These are phyloP conservation scores for Chamaetylas fuelleborni DNA, from an alignment of 2,113 vertebrate genomes.

Conservation along the genomic window DNA sequence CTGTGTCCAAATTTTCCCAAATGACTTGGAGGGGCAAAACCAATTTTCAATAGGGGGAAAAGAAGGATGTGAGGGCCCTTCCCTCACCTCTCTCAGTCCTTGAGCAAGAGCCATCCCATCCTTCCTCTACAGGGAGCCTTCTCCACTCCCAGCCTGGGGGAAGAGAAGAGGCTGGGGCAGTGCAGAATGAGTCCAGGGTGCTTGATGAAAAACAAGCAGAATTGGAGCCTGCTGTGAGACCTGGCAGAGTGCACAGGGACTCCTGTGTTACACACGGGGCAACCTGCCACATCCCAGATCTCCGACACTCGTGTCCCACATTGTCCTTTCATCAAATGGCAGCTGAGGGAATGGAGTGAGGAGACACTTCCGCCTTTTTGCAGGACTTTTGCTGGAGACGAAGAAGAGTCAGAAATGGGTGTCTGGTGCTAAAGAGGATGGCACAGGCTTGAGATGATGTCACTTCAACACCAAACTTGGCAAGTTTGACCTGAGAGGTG, in stretches of 20 bases:
- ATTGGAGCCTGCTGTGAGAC: not conserved
- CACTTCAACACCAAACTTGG: not conserved
- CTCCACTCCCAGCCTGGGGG: not conserved
- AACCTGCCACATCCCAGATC: not conserved
- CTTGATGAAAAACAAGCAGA: slow-evolving; percentile 17
- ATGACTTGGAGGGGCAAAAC: not conserved
- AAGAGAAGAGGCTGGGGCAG: not conserved
- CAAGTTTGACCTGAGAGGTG: not conserved
- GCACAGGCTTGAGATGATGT: not conserved
- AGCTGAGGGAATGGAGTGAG: not conserved
- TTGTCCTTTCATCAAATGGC: slow-evolving; percentile 9
- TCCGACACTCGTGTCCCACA: not conserved
- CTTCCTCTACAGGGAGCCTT: not conserved
- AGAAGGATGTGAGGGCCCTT: slow-evolving; percentile 12
- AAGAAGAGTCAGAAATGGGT: slow-evolving; percentile 10
- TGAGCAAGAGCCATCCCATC: not conserved
- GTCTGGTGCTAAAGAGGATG: slow-evolving; percentile 21
- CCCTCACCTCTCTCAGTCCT: not conserved
- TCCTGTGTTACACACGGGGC: not conserved
- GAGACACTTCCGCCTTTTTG: not conserved
- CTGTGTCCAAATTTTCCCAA: slow-evolving; percentile 12
- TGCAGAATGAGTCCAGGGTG: not conserved
- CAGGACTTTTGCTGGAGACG: not conserved
- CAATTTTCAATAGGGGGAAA: not conserved
- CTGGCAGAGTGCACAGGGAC: not conserved